These are phyloP conservation scores for Menidia beryllina DNA, from an alignment of 2,113 vertebrate species.

Conservation along the genomic window DNA sequence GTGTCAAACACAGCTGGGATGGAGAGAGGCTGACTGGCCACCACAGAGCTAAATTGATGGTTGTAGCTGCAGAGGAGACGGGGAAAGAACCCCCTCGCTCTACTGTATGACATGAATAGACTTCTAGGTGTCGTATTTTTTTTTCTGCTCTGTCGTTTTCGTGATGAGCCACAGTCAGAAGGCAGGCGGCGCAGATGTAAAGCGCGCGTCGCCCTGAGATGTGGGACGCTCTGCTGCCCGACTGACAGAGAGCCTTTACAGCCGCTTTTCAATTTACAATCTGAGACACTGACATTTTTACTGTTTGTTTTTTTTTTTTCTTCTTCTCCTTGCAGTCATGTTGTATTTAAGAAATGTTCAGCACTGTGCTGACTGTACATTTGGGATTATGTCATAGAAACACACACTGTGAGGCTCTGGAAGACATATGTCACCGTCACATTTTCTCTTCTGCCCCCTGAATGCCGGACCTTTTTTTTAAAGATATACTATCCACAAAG, in stretches of 20 bases:
- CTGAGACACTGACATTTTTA: conserved; percentile 58
- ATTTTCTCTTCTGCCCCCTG: conserved; percentile 46
- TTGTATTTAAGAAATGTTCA: conserved; percentile 54
- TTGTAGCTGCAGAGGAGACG: conserved; percentile 74
- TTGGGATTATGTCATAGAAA: conserved; percentile 70
- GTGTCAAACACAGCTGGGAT: conserved; percentile 73
- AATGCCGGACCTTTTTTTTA: conserved; percentile 68
- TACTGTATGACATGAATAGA: conserved; percentile 85
- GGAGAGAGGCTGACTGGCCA: conserved; percentile 72
- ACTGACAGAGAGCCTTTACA: conserved; percentile 30
- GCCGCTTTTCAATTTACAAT: conserved; percentile 55
- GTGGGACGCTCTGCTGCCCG: conserved; percentile 5
- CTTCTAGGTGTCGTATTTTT: conserved; percentile 75
- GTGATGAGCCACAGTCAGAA: conserved; percentile 72
- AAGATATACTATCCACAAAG: conserved; percentile 76
- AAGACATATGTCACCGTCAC: conserved; percentile 75
- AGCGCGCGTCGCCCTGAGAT: conserved; percentile 30
- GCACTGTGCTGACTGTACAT: conserved; percentile 51
- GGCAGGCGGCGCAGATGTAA: conserved; percentile 66
- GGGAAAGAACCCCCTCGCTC: conserved; percentile 63
- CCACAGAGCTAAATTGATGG: conserved; percentile 76
- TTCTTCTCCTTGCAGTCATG: conserved; percentile 27
- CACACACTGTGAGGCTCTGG: conserved; percentile 46
- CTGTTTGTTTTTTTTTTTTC: too few species aligned
- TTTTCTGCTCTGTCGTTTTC: conserved; percentile 59